These are phyloP conservation scores for Cladorhizidae sp. DNA, from an alignment of 37 sponge, comb jelly and placozoan genomes.

Conservation along the genomic window DNA sequence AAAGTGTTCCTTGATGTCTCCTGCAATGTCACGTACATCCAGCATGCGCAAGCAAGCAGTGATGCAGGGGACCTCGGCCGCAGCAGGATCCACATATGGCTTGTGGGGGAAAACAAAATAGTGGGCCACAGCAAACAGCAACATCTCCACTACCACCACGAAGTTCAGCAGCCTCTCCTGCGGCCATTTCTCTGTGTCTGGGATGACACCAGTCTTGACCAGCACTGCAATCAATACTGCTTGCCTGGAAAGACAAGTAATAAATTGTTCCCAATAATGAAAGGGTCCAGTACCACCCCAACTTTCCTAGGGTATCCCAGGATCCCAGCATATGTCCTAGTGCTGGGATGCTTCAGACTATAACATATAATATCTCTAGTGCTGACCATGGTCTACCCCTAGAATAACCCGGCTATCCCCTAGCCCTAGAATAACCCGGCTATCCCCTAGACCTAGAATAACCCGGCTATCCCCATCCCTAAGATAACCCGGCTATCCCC, in stretches of 20 bases:
- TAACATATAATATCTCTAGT: too few species aligned
- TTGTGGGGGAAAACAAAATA: constrained; percentile 93
- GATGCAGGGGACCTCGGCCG: constrained; percentile 65
- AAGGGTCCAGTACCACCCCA: too few species aligned
- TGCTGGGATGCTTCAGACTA: too few species aligned
- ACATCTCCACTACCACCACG: constrained; percentile 93
- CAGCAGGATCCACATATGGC: constrained; percentile 79
- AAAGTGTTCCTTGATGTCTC: constrained; percentile 75
- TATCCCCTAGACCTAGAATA: too few species aligned
- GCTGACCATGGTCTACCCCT: too few species aligned
- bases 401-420: too few species aligned
- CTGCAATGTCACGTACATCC: constrained; percentile 78
- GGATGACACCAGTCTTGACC: constrained; percentile 40
- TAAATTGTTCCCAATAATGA: too few species aligned
- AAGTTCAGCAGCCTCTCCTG: constrained; percentile 73
- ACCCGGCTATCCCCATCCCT: too few species aligned
- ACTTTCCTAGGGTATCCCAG: too few species aligned
- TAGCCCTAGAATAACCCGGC: too few species aligned
- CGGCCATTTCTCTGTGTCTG: constrained; percentile 39
- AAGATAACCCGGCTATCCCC: too few species aligned
- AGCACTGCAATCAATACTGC: constrained; percentile 58
- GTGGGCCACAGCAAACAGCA: constrained; percentile 83
- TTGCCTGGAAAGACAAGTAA: constrained; percentile 40
- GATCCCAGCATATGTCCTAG: too few species aligned
- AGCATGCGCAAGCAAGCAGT: constrained; percentile 71